These are phyloP conservation scores for Epizoanthus scotinus DNA, from an alignment of 92 coral and sea anemone species.

Conservation along the genomic window DNA sequence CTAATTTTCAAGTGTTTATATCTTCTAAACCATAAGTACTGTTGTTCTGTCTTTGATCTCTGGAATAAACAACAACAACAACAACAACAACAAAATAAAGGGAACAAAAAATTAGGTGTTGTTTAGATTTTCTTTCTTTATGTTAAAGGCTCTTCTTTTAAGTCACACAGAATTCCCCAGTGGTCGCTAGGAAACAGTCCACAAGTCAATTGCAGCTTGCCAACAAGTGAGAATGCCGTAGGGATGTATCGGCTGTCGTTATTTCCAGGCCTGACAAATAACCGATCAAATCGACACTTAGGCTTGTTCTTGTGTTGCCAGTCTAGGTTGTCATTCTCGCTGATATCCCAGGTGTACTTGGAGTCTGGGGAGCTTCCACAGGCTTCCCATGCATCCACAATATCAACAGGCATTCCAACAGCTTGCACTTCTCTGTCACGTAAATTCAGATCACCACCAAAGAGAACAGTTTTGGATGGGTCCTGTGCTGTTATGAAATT, in stretches of 20 bases:
- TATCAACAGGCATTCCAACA: constrained; percentile 69
- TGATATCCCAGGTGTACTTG: constrained; percentile 86
- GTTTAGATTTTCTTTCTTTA: no score
- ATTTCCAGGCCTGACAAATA: constrained; percentile 66
- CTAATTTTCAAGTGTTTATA: no score
- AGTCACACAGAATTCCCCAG: constrained; percentile 90
- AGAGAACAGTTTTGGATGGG: constrained; percentile 58
- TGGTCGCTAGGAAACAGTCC: constrained; percentile 89
- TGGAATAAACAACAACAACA: no score
- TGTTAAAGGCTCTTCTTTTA: constrained; percentile 6
- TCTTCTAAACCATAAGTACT: no score
- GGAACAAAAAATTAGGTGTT: no score
- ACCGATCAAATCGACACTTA: constrained; percentile 82
- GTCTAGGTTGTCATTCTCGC: constrained; percentile 69
- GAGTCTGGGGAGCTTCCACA: constrained; percentile 73
- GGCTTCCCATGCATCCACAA: constrained; percentile 82
- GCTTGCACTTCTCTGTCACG: constrained; percentile 77
- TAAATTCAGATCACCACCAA: constrained; percentile 92
- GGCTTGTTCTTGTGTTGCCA: constrained; percentile 52
- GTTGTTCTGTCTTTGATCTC: no score
- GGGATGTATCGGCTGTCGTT: constrained; percentile 44
- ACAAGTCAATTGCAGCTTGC: constrained; percentile 73
- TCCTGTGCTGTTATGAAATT: constrained; percentile 55
- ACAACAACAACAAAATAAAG: no score
- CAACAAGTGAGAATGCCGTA: constrained; percentile 63